Evolutionary conservation across 1,140 invertebrate species (phyloP).

Genomic region (Dermatophagoides farinae): DNA sequence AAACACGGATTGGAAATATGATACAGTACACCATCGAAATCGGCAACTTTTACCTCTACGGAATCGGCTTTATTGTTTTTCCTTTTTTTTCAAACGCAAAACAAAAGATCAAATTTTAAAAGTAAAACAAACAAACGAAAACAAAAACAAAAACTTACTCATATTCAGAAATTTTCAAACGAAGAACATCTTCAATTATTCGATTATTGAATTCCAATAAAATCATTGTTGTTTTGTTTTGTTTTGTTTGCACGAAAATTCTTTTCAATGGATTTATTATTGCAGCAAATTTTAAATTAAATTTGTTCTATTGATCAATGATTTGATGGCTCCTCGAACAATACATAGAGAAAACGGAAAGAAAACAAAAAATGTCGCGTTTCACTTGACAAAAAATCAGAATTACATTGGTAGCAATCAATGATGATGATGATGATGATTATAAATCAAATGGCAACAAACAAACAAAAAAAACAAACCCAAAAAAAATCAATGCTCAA

Average conservation of each 20-base stretch:
- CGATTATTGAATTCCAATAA: constrained; percentile 95
- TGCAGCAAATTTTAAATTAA: background rate
- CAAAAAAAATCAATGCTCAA: no score
- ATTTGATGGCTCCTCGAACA: background rate
- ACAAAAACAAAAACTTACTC: constrained; percentile 12
- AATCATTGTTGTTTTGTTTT: constrained; percentile 77
- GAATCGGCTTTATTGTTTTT: constrained; percentile 56
- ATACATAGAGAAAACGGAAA: background rate
- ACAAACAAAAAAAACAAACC: no score
- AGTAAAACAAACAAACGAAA: constrained; percentile 10
- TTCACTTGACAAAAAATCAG: no score
- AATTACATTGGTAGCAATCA: no score
- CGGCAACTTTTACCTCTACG: constrained; percentile 68
- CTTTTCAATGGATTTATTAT: background rate
- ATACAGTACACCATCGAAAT: constrained; percentile 97
- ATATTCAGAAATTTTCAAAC: constrained; percentile 47
- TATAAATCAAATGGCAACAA: no score
- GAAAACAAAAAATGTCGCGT: no score
- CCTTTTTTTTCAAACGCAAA: constrained; percentile 5
- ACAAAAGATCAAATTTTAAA: background rate
- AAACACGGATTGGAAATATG: constrained; percentile 90
- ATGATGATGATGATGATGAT: no score
- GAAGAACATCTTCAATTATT: constrained; percentile 85
- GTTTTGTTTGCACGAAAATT: background rate
- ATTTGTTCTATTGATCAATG: background rate